Conservation (phyloP, 2,113 vertebrate species). For the Mirounga angustirostris region DNA sequence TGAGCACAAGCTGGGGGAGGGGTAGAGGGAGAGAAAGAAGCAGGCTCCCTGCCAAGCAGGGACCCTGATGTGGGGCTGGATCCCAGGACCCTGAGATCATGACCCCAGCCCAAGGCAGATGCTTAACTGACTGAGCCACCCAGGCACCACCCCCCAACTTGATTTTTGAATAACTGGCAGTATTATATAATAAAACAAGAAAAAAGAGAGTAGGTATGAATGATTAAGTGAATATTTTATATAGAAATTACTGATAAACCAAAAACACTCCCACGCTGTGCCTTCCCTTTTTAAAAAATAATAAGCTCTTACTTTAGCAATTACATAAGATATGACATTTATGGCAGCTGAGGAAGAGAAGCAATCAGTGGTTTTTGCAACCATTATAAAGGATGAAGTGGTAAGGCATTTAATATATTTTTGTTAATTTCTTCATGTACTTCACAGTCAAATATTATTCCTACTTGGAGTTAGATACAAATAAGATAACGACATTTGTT, state of each 20-base stretch:
- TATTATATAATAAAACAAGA: conserved; percentile 61
- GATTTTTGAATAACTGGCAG: conserved; percentile 52
- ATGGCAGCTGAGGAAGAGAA: conserved; percentile 34
- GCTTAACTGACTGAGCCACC: background rate
- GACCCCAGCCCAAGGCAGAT: too few species aligned
- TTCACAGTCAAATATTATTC: conserved; percentile 41
- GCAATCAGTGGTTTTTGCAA: conserved; percentile 40
- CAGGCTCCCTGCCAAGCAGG: background rate
- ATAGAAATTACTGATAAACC: conserved; percentile 50
- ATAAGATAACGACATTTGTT: background rate
- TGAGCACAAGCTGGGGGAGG: too few species aligned
- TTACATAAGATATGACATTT: conserved; percentile 66
- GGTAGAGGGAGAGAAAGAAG: too few species aligned
- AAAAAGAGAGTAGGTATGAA: background rate
- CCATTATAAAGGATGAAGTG: conserved; percentile 41
- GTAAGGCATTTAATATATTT: conserved; percentile 6
- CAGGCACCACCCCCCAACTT: background rate
- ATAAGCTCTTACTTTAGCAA: conserved; percentile 61
- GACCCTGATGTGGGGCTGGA: background rate
- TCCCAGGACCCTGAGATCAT: background rate
- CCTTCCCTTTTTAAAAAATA: conserved; percentile 57
- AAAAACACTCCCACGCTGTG: background rate
- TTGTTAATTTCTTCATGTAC: conserved; percentile 52
- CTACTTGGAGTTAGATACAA: conserved; percentile 18
- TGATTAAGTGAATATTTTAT: conserved; percentile 54